phyloP scores from a whole-genome alignment of 2,797 vertebrate species.

The Notolabrus celidotus region DNA sequence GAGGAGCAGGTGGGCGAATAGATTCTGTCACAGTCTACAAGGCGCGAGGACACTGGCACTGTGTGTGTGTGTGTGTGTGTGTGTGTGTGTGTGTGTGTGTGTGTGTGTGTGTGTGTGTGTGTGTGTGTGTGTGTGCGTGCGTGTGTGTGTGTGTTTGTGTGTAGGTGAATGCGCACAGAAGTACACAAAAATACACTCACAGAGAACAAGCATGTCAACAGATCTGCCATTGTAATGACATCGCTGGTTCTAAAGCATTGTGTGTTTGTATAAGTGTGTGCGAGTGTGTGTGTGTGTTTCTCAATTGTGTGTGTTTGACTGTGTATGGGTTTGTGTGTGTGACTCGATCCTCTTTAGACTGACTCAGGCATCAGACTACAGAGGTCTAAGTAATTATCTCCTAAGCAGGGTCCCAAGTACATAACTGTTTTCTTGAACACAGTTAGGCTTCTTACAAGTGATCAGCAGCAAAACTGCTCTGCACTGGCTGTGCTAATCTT shows the following conservation, averaged over 20 bases:
- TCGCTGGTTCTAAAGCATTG: conserved; percentile 41
- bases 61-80: neutral
- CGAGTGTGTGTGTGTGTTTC: conserved; percentile 30
- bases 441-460: conserved; percentile 3
- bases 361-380: conserved; percentile 45
- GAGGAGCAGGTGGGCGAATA: conserved; percentile 73
- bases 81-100: neutral
- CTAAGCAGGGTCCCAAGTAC: conserved; percentile 47
- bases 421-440: conserved; percentile 32
- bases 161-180: neutral
- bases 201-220: conserved; percentile 25
- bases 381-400: conserved; percentile 63
- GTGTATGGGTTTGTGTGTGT: neutral
- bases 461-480: neutral
- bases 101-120: neutral
- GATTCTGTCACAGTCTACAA: conserved; percentile 68
- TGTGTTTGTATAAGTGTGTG: conserved; percentile 17
- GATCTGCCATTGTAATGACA: conserved; percentile 47
- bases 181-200: neutral
- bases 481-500: neutral
- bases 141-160: neutral
- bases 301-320: conserved; percentile 20
- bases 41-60: conserved; percentile 37
- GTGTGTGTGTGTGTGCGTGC: neutral
- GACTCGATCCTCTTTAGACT: conserved; percentile 40